Evolutionary conservation across 2,888 invertebrate genomes (phyloP).

Genomic region (Linnaemya vulpina): DNA sequence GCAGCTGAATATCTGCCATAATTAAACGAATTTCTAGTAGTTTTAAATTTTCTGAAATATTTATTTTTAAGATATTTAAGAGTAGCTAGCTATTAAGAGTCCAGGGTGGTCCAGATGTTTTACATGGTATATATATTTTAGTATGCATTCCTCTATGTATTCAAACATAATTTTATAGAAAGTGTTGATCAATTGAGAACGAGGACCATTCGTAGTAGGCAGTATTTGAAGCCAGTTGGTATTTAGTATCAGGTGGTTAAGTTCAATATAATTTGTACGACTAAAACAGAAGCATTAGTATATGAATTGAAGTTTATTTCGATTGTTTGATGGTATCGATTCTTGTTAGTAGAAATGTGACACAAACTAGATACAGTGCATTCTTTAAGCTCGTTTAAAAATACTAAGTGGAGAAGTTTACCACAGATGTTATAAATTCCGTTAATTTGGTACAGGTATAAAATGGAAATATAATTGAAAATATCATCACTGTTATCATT

Average conservation of each 20-base stretch:
- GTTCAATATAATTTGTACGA: neutral
- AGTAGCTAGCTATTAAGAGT: neutral
- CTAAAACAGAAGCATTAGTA: neutral
- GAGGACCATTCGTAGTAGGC: neutral
- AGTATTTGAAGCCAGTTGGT: neutral
- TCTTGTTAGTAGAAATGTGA: neutral
- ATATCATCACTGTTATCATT: too few species aligned
- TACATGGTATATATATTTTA: neutral
- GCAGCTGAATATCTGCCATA: neutral
- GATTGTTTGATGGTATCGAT: neutral
- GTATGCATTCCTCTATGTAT: neutral
- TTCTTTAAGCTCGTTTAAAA: neutral
- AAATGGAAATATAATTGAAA: too few species aligned
- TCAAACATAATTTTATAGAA: neutral
- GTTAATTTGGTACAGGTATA: too few species aligned
- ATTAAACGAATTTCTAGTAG: neutral
- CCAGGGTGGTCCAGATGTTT: too few species aligned
- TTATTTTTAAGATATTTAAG: neutral
- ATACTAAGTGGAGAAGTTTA: too few species aligned
- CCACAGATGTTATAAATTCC: too few species aligned
- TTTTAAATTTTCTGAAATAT: neutral
- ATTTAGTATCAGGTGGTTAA: neutral
- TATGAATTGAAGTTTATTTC: neutral
- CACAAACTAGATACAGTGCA: neutral
- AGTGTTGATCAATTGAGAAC: neutral